Base-by-base conservation (phyloP, 1,140 invertebrate species). In the Neomicropteryx cornuta region DNA sequence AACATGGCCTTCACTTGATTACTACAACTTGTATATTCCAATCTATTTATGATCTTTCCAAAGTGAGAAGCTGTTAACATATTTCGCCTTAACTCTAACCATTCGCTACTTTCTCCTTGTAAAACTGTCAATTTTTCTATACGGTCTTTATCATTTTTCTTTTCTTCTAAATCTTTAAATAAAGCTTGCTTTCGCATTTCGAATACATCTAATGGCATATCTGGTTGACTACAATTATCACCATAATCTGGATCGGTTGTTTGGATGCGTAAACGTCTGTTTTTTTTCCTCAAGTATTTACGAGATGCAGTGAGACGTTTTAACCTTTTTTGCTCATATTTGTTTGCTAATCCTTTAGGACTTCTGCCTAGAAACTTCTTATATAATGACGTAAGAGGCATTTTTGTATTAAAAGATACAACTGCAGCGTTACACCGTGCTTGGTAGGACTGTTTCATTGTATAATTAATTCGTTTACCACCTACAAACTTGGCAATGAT, bases 41-140 rank as follows among this genome's bases (percentile, higher is more conserved):
- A 42, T 34, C 39, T 46, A 35, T 52, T 49, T 20, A 53, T 55
- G 16, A 60, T 44, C 41, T 28, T 38, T 37, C 55, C 54, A 45
- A 61, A 62, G 41, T 58, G 55, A 0, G 54, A 61, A 18, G 56
- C 53, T 3, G 59, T 66, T 6, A 61, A 22, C 13, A 56, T 42
- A 17, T 50, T 41, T 36, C 36, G 33, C 17, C 54, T 39, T 18
- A 53, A 35, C 17, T 41, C 41, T 18, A 43, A 37, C 57, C 60
- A 62, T 23, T 53, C 43, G n/a, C 41, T 37, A 16, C 36, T 45
- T 5, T 41, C 27, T 21, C 41, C 38, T 45, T 60, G 56, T 11
- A 46, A 21, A 23, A 45, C 31, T 13, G 51, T 62, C 16, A 42
- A 22, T 33, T 30, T 29, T 41, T 53, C 45, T 32, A 59, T 52